Base-by-base conservation (phyloP, 2,888 invertebrate genomes). In the Adineta ricciae region DNA sequence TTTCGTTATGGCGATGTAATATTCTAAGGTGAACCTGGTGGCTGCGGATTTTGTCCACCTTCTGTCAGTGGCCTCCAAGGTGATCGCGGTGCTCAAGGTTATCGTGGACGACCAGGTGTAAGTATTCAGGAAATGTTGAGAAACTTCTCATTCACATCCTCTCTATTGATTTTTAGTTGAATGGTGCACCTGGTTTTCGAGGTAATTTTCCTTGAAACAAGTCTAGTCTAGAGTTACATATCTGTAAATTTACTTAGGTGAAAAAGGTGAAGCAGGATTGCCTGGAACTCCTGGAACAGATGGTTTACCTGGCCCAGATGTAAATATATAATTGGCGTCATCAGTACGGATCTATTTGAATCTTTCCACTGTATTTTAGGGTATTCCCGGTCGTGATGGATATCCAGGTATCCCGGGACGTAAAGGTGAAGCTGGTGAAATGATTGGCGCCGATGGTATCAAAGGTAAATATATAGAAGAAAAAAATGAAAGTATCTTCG, bases 361-460 rank as follows among this genome's bases (percentile, higher is more conserved):
- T 78, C 32, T 16, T 46, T 78, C 24, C 2, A 8, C 4, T 86
- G 32, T 50, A 16, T 41, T 46, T n/a, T 14, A 50, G 32, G 86
- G 86, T 32, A 24, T 83, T 32, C 86, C 87, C n/a, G 88, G 88
- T 16, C 85, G 87, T 84, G 86, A 84, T 27, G 87, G 87, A n/a
- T 49, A 84, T 8, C 86, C 87, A 38, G 88, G 88, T 56, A 49
- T 86, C 3, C 86, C 87, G 84, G 88, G 88, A 36, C 84, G 19
- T 24, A 41, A 78, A 78, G 78, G 78, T 78, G 78, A 78, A 78
- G 24, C 78, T 5, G 78, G 78, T 78, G 78, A 78, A n/a, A 32
- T 78, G 41, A 78, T 78, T n/a, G 78, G 78, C n/a, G 11, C 24
- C n/a, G 78, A 78, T 78, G 78, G 78, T 9, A 41, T 78, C 3